Evolutionary conservation across 2,888 invertebrate genomes (phyloP), one percentile per base, ranked within the genome.

Genomic region (Julus scandinavius): DNA sequence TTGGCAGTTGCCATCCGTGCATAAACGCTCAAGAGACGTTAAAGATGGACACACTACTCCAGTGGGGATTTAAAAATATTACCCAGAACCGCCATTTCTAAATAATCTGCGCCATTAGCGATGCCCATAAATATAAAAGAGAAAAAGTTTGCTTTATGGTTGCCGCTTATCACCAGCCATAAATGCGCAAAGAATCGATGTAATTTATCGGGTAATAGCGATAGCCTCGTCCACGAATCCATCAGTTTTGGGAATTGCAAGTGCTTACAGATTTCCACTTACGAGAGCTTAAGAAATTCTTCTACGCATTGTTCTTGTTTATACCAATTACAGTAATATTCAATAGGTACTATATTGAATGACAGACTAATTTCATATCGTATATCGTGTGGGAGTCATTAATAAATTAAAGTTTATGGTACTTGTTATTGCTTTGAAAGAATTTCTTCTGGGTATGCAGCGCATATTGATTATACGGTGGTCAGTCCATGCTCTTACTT

Each of bases 61-160:
- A 15, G 45, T 38, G 7, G 80, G 38, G 80, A 80, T 38, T 80
- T 80, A 15, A 80, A 80, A 80, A 40, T 72, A 20, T 80, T 80
- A 80, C 80, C 7, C 80, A 0, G 29, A 80, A 40, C 15, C 80
- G 2, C 80, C 80, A 80, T 80, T 80, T 80, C 38, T 29, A 40
- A 80, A 80, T 40, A 80, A 80, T 80, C 80, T 13, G 80, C 38
- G 80, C 80, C 80, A 80, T 80, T 80, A 80, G 80, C 4, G 38
- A 40, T 80, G 38, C 38, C 15, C 80, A 80, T 80, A 80, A 80
- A 80, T 80, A 80, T 45, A 80, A 29, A 63, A 38, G 80, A 38
- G 80, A 80, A 80, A 80, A 80, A 80, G 80, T 80, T 80, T 80
- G 80, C 80, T 80, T 80, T 80, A 80, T 80, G 38, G 80, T 15